Conservation (phyloP, 2,113 vertebrate genomes). For the Corythoichthys haematopterus region DNA sequence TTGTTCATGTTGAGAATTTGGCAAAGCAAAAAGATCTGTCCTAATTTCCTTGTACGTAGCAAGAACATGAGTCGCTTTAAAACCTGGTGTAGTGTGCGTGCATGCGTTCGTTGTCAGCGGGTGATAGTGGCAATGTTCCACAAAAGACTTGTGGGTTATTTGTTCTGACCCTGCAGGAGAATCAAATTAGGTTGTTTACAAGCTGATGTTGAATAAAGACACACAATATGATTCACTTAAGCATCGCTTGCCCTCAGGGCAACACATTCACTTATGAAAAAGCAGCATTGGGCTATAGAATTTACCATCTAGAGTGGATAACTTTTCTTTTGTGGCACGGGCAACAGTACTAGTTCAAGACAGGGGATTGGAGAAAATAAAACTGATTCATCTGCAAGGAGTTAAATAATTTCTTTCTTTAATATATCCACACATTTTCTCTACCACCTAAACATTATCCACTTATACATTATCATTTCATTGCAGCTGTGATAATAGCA, state of each 20-base stretch:
- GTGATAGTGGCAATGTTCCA: neutral
- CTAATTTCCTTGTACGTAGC: neutral
- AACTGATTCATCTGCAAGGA: neutral
- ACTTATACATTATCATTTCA: neutral
- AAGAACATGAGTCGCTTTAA: slow-evolving; percentile 36
- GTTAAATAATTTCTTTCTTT: neutral
- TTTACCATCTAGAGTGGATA: slow-evolving; percentile 57
- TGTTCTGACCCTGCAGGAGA: slow-evolving; percentile 14
- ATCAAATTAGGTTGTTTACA: slow-evolving; percentile 59
- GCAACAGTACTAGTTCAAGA: neutral
- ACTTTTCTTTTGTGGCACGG: slow-evolving; percentile 25
- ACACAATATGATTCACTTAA: slow-evolving; percentile 20
- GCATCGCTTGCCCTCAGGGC: neutral
- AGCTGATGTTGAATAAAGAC: slow-evolving; percentile 43
- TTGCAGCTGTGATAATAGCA: neutral
- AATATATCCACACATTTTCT: neutral
- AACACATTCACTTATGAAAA: slow-evolving; percentile 29
- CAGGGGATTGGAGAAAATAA: neutral
- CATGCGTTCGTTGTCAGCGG: neutral
- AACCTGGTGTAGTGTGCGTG: neutral
- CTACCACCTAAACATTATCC: neutral
- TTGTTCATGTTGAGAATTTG: slow-evolving; percentile 46
- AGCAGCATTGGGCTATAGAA: slow-evolving; percentile 16
- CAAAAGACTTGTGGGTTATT: slow-evolving; percentile 34
- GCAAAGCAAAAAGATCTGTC: slow-evolving; percentile 59